phyloP scores from a whole-genome alignment of 2,113 vertebrate genomes.

The Anas platyrhynchos region DNA sequence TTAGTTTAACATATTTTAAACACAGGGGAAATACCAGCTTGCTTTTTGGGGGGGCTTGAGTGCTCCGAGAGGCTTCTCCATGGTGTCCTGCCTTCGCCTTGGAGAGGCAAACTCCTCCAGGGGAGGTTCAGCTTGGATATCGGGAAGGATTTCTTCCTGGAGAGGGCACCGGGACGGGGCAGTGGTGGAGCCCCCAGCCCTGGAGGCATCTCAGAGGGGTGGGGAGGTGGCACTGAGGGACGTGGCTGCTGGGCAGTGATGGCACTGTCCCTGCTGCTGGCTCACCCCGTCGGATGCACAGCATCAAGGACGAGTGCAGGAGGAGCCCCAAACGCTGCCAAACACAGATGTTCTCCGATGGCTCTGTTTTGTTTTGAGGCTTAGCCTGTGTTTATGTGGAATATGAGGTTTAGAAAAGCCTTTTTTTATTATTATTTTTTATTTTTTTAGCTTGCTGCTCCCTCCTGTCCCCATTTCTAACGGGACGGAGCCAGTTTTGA shows the following conservation, averaged over 20 bases:
- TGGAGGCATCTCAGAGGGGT: background rate
- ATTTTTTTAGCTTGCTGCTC: background rate
- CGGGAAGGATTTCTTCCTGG: background rate
- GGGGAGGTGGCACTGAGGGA: background rate
- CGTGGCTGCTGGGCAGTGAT: no score
- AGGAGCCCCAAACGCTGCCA: background rate
- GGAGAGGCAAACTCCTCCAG: background rate
- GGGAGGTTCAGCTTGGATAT: background rate
- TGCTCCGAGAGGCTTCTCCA: background rate
- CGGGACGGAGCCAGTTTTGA: background rate
- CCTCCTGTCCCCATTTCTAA: background rate
- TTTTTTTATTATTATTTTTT: background rate
- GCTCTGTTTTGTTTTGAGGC: background rate
- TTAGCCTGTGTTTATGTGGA: background rate
- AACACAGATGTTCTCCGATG: background rate
- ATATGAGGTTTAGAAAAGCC: background rate
- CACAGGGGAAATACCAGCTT: background rate
- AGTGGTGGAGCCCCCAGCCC: background rate
- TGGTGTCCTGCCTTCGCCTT: background rate
- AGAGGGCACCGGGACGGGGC: background rate
- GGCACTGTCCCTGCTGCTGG: background rate
- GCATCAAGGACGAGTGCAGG: background rate
- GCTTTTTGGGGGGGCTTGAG: background rate
- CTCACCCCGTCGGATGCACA: rapidly evolving
- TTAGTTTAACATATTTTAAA: background rate